Conservation (phyloP, 2,113 vertebrate genomes). For the Porphyrio hochstetteri region DNA sequence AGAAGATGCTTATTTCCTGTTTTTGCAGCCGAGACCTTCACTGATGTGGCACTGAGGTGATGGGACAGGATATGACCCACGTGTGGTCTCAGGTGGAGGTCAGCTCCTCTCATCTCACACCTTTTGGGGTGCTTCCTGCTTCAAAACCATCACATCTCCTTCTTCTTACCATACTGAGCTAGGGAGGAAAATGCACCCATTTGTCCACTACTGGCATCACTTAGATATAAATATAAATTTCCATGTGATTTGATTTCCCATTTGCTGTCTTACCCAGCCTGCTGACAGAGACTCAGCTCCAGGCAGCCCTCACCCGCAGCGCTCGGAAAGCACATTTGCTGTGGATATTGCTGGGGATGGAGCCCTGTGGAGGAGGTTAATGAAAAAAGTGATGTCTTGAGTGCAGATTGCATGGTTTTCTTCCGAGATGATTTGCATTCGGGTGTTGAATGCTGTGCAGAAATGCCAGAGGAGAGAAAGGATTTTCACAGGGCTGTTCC, state of each 20-base stretch:
- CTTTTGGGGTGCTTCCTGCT: not conserved
- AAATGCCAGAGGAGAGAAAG: not conserved
- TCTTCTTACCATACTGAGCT: not conserved
- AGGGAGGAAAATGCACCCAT: not conserved
- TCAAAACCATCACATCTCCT: not conserved
- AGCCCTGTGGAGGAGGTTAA: slow-evolving; percentile 19
- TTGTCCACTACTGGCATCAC: not conserved
- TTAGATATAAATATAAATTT: not conserved
- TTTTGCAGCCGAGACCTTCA: not conserved
- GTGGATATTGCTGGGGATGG: not conserved
- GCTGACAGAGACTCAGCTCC: not conserved
- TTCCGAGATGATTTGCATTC: not conserved
- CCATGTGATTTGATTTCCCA: not conserved
- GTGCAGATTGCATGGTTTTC: not conserved
- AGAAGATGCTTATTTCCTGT: not conserved
- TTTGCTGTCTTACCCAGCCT: not conserved
- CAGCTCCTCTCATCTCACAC: not conserved
- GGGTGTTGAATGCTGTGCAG: not conserved
- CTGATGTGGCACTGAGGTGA: accelerated
- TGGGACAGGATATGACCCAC: not conserved
- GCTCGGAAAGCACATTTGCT: not conserved
- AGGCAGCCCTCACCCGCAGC: not conserved
- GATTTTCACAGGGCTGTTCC: not conserved
- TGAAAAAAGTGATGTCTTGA: slow-evolving; percentile 18
- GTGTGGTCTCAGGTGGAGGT: not conserved